These are phyloP conservation scores for Encarsia formosa DNA, from an alignment of 2,888 invertebrate species.

Conservation along the genomic window DNA sequence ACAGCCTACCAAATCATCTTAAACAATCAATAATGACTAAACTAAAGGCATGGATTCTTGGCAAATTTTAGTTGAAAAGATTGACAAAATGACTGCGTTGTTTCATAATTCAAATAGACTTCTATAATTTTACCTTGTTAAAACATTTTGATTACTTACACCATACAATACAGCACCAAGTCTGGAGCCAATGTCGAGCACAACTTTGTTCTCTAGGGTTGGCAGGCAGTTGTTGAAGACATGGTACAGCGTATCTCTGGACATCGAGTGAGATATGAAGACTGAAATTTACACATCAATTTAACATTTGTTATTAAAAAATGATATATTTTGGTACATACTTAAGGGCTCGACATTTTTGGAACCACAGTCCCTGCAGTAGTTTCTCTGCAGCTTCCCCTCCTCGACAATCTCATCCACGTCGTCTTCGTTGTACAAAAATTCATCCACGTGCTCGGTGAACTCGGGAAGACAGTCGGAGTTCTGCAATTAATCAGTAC, in stretches of 20 bases:
- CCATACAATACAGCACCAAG: constrained; percentile 67
- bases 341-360: constrained; percentile 53
- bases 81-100: too few relatives aligned
- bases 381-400: constrained; percentile 53
- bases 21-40: too few relatives aligned
- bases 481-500: constrained; percentile 45
- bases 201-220: constrained; percentile 56
- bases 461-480: constrained; percentile 56
- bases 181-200: constrained; percentile 69
- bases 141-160: too few relatives aligned
- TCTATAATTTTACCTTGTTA: neutral
- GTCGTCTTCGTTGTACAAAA: constrained; percentile 64
- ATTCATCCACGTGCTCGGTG: constrained; percentile 66
- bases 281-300: constrained; percentile 47
- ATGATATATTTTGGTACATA: constrained; percentile 37
- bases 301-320: too few relatives aligned
- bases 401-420: constrained; percentile 57
- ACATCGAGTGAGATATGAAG: constrained; percentile 66
- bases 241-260: constrained; percentile 57
- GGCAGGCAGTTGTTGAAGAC: constrained; percentile 64
- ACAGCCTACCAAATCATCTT: too few relatives aligned
- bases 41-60: too few relatives aligned
- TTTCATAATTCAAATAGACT: too few relatives aligned
- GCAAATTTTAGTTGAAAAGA: too few relatives aligned
- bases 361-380: constrained; percentile 56